phyloP scores from a whole-genome alignment of 2,888 invertebrate genomes.

The Protonemura montana region DNA sequence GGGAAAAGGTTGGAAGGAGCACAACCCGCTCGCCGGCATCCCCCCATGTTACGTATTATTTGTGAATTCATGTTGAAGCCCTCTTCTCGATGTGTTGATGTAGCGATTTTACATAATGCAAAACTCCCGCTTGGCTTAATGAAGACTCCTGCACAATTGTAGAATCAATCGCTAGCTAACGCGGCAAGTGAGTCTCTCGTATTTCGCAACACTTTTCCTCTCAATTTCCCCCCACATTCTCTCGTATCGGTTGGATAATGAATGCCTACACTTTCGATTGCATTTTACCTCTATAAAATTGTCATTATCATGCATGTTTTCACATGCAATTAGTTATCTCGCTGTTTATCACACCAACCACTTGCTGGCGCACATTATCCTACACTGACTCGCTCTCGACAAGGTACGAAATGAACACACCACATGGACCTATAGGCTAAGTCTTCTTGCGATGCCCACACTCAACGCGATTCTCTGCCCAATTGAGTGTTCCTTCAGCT shows the following conservation, averaged over 20 bases:
- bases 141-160: background rate
- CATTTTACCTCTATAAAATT: background rate
- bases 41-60: background rate
- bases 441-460: no score
- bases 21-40: background rate
- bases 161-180: background rate
- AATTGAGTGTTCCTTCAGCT: no score
- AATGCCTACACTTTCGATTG: background rate
- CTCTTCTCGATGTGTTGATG: background rate
- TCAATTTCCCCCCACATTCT: background rate
- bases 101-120: background rate
- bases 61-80: background rate
- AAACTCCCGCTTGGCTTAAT: background rate
- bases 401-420: constrained; percentile 39
- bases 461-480: no score
- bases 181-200: background rate
- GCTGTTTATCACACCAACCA: background rate
- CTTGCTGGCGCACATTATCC: background rate
- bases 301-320: background rate
- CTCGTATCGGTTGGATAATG: background rate
- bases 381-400: constrained; percentile 35
- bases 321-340: background rate
- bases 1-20: background rate
- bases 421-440: background rate
- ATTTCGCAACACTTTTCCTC: background rate